Conservation (phyloP, 2,113 vertebrate species). For the Microcebus jonahi region DNA sequence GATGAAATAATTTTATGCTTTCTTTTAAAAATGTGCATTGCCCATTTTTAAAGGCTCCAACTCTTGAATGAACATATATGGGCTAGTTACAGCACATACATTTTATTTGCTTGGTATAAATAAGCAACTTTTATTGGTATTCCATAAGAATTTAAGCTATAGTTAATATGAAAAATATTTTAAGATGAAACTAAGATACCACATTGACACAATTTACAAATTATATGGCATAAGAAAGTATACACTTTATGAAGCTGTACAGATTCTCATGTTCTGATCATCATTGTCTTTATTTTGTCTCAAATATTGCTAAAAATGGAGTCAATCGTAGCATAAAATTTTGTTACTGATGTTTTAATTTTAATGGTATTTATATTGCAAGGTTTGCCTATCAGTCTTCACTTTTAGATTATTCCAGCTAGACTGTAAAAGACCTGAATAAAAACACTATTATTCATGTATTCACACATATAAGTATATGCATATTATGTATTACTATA, state of each 20-base stretch:
- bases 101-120: background rate
- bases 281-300: background rate
- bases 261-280: background rate
- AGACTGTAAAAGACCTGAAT: background rate
- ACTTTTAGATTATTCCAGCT: background rate
- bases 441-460: background rate
- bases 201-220: background rate
- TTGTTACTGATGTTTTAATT: background rate
- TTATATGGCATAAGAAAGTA: background rate
- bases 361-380: background rate
- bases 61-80: background rate
- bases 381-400: background rate
- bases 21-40: background rate
- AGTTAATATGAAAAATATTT: background rate
- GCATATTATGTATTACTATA: background rate
- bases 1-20: background rate
- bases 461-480: background rate
- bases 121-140: background rate
- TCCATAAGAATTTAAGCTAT: background rate
- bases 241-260: background rate
- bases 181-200: background rate
- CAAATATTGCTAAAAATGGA: background rate
- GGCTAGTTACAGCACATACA: background rate
- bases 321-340: background rate
- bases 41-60: background rate